Evolutionary conservation across 1,140 invertebrate genomes (phyloP), one percentile per base, ranked within the genome.

Genomic region (Platyscapa corneri): DNA sequence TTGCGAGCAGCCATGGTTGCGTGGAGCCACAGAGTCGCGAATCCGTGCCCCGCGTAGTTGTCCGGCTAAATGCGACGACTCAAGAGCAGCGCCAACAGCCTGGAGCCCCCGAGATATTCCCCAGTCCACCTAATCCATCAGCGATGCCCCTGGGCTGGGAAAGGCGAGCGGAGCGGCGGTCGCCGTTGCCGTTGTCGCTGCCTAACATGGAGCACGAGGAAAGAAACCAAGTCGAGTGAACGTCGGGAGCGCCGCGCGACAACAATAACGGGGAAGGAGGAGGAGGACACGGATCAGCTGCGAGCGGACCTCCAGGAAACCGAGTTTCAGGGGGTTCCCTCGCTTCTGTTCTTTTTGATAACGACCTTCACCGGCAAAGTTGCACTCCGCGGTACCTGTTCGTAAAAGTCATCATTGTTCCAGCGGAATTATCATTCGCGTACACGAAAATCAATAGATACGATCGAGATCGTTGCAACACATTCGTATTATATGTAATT

Each of bases 121-220:
- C 46, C 27, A 30, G 34, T 64, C n/a, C n/a, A n/a, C 83, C 77
- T 80, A 79, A 84, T 84, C 49, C 64, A 85, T 79, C 49, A 42
- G 53, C 46, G 72, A 81, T 85, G 67, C 84, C 84, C 67, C 77
- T 80, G 84, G 84, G 84, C 84, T 85, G 70, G 78, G 84, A 85
- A 85, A 85, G 84, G 67, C 72, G 72, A 76, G 20, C 18, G n/a
- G n/a, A n/a, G n/a, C n/a, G n/a, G n/a, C n/a, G n/a, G 37, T 10
- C 49, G n/a, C 32, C 14, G 49, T n/a, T 27, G 72, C 30, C 14
- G 42, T 56, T 37, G 46, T 39, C 64, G 20, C 23, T 53, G 56
- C 83, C 75, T 46, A 79, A 84, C 64, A 65, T 79, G 83, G 76
- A 6, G 53, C 49, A 46, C 49, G 60, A 46, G 39, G 32, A 53